Conservation (phyloP, 2,113 vertebrate genomes). For the Peucedramus taeniatus region DNA sequence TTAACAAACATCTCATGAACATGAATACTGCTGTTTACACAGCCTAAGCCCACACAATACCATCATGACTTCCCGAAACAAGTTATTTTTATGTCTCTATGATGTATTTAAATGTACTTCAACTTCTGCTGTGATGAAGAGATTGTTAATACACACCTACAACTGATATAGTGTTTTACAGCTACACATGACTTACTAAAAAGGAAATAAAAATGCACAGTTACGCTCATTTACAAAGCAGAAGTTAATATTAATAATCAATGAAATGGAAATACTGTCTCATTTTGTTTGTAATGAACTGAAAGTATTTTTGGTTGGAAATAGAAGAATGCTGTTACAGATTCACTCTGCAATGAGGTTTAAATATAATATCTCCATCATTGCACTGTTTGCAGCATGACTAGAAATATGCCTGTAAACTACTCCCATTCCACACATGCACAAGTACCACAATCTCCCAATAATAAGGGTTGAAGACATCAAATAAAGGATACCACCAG, state of each 20-base stretch:
- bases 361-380: neutral
- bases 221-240: neutral
- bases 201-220: slow-evolving; percentile 31
- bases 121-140: neutral
- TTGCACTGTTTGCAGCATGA: neutral
- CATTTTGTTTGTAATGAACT: slow-evolving; percentile 18
- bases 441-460: neutral
- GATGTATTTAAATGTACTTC: slow-evolving; percentile 16
- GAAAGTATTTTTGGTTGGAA: neutral
- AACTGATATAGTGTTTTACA: neutral
- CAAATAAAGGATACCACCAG: neutral
- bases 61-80: neutral
- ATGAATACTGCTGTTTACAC: neutral
- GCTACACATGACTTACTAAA: slow-evolving; percentile 13
- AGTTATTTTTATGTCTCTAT: neutral
- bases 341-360: neutral
- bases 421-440: neutral
- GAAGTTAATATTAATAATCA: neutral
- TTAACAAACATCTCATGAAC: neutral
- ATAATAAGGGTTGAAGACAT: neutral
- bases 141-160: neutral
- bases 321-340: neutral
- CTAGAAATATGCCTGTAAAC: neutral
- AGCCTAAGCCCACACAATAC: neutral
- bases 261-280: neutral